Evolutionary conservation across 2,888 invertebrate species (phyloP).

Genomic region (Chalcosyrphus nemorum): DNA sequence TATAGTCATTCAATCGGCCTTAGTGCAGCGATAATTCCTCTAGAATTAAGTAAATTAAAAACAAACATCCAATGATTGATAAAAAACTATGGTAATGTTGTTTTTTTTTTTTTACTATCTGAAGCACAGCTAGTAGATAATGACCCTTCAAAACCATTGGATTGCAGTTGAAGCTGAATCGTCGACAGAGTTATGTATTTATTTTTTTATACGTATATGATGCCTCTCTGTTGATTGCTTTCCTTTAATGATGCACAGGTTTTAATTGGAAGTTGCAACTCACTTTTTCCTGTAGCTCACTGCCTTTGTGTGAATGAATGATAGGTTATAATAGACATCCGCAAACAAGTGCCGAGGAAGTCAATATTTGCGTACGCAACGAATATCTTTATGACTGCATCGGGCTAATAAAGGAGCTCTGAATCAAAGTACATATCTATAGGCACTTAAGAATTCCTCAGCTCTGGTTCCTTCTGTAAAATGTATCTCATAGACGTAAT

Average conservation of each 20-base stretch:
- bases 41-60: constrained; percentile 3
- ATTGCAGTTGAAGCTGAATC: background rate
- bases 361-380: constrained; percentile 30
- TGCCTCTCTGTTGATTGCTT: constrained; percentile 18
- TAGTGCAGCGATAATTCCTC: background rate
- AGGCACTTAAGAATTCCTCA: background rate
- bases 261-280: constrained; percentile 42
- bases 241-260: constrained; percentile 42
- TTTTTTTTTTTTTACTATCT: background rate
- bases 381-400: constrained; percentile 3
- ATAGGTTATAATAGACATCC: background rate
- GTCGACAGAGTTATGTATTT: background rate
- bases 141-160: constrained; percentile 15
- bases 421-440: constrained; percentile 16
- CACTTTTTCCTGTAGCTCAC: background rate
- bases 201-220: background rate
- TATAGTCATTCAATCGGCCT: background rate
- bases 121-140: background rate
- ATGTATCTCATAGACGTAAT: constrained; percentile 19
- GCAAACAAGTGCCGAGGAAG: background rate
- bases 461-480: constrained; percentile 8
- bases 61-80: background rate
- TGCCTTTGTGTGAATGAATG: constrained; percentile 22
- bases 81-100: background rate
- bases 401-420: constrained; percentile 21